phyloP scores from a whole-genome alignment of 2,888 invertebrate genomes.

The Antheraea yamamai region DNA sequence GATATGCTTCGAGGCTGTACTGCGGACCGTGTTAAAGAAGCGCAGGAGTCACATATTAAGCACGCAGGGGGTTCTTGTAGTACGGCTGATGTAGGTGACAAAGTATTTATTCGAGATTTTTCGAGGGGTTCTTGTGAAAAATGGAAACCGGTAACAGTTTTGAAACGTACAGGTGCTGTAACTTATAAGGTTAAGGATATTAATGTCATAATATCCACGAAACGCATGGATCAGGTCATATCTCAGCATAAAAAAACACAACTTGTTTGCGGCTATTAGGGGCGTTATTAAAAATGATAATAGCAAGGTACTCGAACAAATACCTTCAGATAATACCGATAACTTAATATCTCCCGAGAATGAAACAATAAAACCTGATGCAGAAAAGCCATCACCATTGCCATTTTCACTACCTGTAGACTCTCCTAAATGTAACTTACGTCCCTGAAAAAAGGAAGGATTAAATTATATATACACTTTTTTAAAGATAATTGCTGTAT shows the following conservation, averaged over 20 bases:
- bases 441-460: background rate
- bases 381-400: background rate
- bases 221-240: slow-evolving; percentile 10
- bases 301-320: background rate
- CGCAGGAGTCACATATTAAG: slow-evolving; percentile 16
- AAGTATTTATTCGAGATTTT: slow-evolving; percentile 14
- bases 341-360: background rate
- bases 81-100: slow-evolving; percentile 13
- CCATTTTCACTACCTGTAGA: background rate
- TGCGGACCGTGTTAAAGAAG: slow-evolving; percentile 16
- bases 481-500: too few relatives aligned
- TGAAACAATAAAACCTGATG: background rate
- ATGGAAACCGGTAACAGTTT: slow-evolving; percentile 13
- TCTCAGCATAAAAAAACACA: background rate
- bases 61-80: slow-evolving; percentile 8
- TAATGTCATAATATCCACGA: slow-evolving; percentile 2
- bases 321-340: background rate
- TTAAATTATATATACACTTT: too few relatives aligned
- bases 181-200: slow-evolving; percentile 13
- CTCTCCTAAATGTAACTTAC: background rate
- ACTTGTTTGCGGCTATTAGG: background rate
- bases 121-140: background rate
- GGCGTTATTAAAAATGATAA: background rate
- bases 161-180: slow-evolving; percentile 15
- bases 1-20: slow-evolving; percentile 28